Evolutionary conservation across 30 jellyfish, hydroid and myxozoan genomes (phyloP).

Genomic region (Hydractinia symbiolongicarpus): DNA sequence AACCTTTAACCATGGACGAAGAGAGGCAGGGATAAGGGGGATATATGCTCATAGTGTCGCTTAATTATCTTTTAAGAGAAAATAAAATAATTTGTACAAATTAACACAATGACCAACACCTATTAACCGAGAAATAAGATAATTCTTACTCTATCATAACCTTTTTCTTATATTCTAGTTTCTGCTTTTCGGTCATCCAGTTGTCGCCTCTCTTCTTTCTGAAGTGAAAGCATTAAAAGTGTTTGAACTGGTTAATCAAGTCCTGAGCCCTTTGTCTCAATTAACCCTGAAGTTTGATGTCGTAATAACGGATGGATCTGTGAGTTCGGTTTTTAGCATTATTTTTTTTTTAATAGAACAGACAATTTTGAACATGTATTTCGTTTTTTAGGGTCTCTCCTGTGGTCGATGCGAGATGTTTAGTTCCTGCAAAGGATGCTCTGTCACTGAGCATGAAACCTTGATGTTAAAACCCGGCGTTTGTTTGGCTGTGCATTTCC

Average conservation of each 20-base stretch:
- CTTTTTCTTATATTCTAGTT: constrained; percentile 4
- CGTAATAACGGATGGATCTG: constrained; percentile 24
- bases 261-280: constrained; percentile 6
- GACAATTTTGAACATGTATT: not conserved
- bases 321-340: not conserved
- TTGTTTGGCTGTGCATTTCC: constrained; percentile 50
- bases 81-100: no score
- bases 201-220: constrained; percentile 34
- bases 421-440: constrained; percentile 60
- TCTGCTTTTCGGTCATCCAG: constrained; percentile 65
- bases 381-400: constrained; percentile 39
- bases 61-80: no score
- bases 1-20: no score
- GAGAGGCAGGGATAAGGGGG: no score
- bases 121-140: no score
- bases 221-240: constrained; percentile 28
- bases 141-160: not conserved
- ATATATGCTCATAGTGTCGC: no score
- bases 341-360: not conserved
- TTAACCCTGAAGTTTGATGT: constrained; percentile 18
- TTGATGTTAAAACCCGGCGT: constrained; percentile 59
- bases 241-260: constrained; percentile 27
- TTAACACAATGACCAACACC: no score
- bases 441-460: constrained; percentile 31
- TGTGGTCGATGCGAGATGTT: constrained; percentile 66